Evolutionary conservation across 2,888 invertebrate species (phyloP).

Genomic region (Ophioninae sp.): DNA sequence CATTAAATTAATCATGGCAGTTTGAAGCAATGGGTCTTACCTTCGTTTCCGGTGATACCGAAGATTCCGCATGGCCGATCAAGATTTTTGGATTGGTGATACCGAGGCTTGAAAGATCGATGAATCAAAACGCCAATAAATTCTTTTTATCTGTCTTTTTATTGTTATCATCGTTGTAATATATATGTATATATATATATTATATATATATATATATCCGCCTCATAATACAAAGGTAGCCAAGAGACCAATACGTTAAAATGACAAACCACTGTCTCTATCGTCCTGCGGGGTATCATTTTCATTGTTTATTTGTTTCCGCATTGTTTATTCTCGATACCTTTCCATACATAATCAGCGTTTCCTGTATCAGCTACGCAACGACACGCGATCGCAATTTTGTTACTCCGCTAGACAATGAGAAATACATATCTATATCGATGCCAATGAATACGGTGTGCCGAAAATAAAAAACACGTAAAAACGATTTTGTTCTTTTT

Average conservation of each 20-base stretch:
- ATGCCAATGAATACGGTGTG: constrained; percentile 53
- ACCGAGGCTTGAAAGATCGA: too few relatives aligned
- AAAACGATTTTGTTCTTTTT: background rate
- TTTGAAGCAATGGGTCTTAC: constrained; percentile 1
- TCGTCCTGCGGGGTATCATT: constrained; percentile 22
- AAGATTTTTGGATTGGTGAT: constrained; percentile 14
- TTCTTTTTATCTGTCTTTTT: constrained; percentile 72
- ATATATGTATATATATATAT: constrained; percentile 45
- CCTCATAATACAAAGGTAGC: constrained; percentile 66
- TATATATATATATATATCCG: constrained; percentile 49
- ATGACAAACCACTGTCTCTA: constrained; percentile 55
- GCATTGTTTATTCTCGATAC: constrained; percentile 21
- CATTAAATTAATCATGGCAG: background rate
- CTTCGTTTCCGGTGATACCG: constrained; percentile 9
- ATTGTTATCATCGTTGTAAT: constrained; percentile 70
- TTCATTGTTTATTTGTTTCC: background rate
- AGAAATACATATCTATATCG: constrained; percentile 39
- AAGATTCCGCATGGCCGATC: constrained; percentile 13
- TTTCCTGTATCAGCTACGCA: constrained; percentile 27
- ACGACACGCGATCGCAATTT: constrained; percentile 22
- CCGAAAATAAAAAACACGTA: constrained; percentile 43
- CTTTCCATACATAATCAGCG: constrained; percentile 24
- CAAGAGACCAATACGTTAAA: constrained; percentile 63
- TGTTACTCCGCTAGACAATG: constrained; percentile 40
- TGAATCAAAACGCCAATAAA: background rate